Base-by-base conservation (phyloP, 2,888 invertebrate species). In the Pedicia rivosa region DNA sequence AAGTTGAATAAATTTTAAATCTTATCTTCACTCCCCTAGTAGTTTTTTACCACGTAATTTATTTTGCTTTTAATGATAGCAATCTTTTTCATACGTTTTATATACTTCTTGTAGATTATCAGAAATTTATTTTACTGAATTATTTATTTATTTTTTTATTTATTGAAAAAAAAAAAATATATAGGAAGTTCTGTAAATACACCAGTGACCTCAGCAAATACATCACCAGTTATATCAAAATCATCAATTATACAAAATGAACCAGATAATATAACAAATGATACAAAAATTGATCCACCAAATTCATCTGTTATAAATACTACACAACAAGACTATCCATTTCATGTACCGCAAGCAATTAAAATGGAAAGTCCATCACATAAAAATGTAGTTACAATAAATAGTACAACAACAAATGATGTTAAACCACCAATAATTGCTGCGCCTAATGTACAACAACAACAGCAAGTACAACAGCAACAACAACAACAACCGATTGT, bases 171-270 rank as follows among this genome's bases (percentile, higher is more conserved):
- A n/a, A n/a, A n/a, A n/a, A 5, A 20, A 20, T 20, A 20, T 38
- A 16, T 33, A 54, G 55, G 70, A 7, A 72, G 73, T 39, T 72
- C 74, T 16, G 80, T 77, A 1, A 81, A 78, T 30, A 86, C 86
- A 20, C 86, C 86, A 3, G 81, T 84, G 15, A 83, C 83, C 29
- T 83, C 83, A 51, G 86, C 87, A 42, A 87, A 86, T 46, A 87
- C 86, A 47, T 84, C 84, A 53, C 88, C 87, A 8, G 78, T 87
- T 43, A 78, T 76, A 38, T 70, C 76, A 29, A 64, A 79, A 47
- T 72, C 73, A 35, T 67, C 72, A 53, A 56, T 72, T 56, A 57
- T 58, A 25, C 59, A 61, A 40, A 58, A 59, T 43, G 59, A 59
- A 24, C 30, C 29, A 25, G 28, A 20, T 44, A 52, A 55, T 41